Evolutionary conservation across 2,888 invertebrate species (phyloP).

Genomic region (Cerastis rubricosa): DNA sequence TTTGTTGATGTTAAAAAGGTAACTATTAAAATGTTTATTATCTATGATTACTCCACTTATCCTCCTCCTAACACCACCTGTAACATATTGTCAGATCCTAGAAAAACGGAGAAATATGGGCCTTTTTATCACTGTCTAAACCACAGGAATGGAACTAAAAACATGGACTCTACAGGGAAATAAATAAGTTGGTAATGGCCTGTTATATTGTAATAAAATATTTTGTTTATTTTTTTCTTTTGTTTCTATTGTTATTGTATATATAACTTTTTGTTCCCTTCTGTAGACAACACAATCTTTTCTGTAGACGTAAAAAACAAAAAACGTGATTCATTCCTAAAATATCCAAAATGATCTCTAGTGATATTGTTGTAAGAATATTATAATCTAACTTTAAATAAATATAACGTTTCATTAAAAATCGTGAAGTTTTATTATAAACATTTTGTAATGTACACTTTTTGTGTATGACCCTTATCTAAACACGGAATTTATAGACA

Average conservation of each 20-base stretch:
- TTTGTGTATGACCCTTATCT: conserved; percentile 30
- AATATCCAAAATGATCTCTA: no score
- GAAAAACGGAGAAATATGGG: not conserved
- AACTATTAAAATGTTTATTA: not conserved
- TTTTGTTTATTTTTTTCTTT: no score
- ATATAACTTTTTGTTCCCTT: no score
- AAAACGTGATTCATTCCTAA: no score
- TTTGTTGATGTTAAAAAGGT: not conserved
- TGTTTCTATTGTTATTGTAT: no score
- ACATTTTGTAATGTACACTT: no score
- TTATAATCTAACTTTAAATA: no score
- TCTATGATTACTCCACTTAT: not conserved
- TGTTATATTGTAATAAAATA: conserved; percentile 6
- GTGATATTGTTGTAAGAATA: no score
- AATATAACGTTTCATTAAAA: no score
- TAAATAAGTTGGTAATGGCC: not conserved
- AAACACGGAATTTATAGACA: conserved; percentile 73
- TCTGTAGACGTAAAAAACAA: no score
- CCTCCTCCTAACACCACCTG: not conserved
- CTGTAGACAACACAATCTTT: no score
- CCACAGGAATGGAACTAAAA: not conserved
- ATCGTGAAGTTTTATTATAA: no score
- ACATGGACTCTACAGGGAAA: not conserved
- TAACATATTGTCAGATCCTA: not conserved
- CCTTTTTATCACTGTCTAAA: not conserved